Percentiles rank a stretch among this genome's conserved stretches.
Evolutionary conservation across 2,888 invertebrate genomes (phyloP).

Genomic region (Argyresthia albistria): DNA sequence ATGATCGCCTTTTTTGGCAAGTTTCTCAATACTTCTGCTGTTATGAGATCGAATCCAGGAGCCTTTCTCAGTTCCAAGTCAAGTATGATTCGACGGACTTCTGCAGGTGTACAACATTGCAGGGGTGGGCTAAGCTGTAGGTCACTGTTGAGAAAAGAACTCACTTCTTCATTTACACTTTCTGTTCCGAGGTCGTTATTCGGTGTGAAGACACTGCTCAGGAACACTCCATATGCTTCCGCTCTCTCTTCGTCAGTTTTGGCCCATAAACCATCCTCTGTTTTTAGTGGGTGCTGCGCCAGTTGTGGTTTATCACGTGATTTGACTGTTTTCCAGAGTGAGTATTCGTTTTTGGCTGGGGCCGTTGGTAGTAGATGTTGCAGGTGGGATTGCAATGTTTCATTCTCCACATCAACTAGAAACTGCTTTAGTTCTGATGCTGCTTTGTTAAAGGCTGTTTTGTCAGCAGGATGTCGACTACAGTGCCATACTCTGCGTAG

Average conservation of each 20-base stretch:
- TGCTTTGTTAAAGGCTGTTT: not conserved
- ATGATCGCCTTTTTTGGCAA: not conserved
- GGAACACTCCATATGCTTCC: not conserved
- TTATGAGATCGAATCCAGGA: constrained; percentile 10
- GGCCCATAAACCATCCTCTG: constrained; percentile 1
- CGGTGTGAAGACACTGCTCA: not conserved
- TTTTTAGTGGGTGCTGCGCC: constrained; percentile 3
- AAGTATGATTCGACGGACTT: constrained; percentile 1
- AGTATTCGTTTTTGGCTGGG: constrained; percentile 8
- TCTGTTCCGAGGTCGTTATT: not conserved
- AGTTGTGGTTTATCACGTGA: constrained; percentile 9
- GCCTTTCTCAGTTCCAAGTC: constrained; percentile 11
- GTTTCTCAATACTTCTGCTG: not conserved
- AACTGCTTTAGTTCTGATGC: not conserved
- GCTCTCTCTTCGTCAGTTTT: constrained; percentile 1
- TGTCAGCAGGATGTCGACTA: not conserved
- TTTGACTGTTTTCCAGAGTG: constrained; percentile 16
- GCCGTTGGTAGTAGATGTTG: not conserved
- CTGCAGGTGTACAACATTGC: not conserved
- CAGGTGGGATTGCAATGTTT: constrained; percentile 7
- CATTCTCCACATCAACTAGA: not conserved
- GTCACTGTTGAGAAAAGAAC: not conserved
- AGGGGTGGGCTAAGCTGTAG: constrained; percentile 4
- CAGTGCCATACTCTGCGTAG: constrained; percentile 2
- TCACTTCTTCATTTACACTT: not conserved